Conservation (phyloP, 2,888 invertebrate species). For the Hipparchia semele region DNA sequence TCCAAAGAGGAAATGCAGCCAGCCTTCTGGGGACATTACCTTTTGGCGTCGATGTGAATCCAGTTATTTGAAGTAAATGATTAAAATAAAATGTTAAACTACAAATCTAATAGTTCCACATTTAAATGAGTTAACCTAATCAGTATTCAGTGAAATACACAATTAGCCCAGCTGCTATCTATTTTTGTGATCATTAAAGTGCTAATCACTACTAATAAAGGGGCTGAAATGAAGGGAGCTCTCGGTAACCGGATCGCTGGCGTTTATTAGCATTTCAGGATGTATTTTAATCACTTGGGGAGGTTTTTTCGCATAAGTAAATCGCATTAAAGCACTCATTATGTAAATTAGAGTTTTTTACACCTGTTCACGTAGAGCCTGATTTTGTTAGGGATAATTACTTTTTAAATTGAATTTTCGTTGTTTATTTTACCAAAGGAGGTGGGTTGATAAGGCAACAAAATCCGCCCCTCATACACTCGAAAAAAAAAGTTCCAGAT, state of each 20-base stretch:
- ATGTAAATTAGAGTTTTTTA: slow-evolving; percentile 34
- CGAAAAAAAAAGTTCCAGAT: no score
- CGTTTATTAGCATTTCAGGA: slow-evolving; percentile 47
- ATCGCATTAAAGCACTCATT: slow-evolving; percentile 41
- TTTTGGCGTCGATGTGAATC: no score
- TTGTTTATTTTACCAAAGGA: no score
- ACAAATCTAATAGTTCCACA: slow-evolving; percentile 2
- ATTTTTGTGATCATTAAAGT: slow-evolving; percentile 42
- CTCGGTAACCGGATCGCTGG: slow-evolving; percentile 43
- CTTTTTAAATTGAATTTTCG: no score
- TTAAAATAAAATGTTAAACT: not conserved
- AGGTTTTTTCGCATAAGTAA: slow-evolving; percentile 43
- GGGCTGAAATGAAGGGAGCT: slow-evolving; percentile 43
- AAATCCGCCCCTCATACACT: no score
- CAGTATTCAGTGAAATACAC: slow-evolving; percentile 35
- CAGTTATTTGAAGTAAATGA: not conserved
- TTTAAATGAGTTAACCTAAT: slow-evolving; percentile 16
- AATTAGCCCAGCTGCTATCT: slow-evolving; percentile 37
- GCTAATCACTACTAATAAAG: slow-evolving; percentile 45
- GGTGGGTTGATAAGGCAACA: no score
- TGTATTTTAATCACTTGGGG: slow-evolving; percentile 42
- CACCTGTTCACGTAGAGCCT: slow-evolving; percentile 19
- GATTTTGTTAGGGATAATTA: not conserved
- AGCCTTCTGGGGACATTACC: no score
- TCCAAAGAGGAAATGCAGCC: no score